These are phyloP conservation scores for Nephrotoma guestfalica DNA, from an alignment of 2,888 invertebrate genomes.

Conservation along the genomic window DNA sequence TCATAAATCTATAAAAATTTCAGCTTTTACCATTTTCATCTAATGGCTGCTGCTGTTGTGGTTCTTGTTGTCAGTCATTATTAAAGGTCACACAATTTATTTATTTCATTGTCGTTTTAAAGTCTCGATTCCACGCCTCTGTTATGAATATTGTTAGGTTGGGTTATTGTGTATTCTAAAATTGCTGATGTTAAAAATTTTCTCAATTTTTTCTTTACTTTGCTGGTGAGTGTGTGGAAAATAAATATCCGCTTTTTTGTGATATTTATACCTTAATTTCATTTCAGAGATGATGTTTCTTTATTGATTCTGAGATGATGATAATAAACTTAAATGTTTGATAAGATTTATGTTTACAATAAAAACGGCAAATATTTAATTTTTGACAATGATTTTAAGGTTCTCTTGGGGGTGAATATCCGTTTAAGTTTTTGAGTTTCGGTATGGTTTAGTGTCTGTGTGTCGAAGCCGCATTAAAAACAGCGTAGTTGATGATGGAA, in stretches of 20 bases:
- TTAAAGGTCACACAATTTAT: neutral
- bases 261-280: neutral
- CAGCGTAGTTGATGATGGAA: too few species aligned
- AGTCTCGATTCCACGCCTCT: neutral
- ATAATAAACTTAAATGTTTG: neutral
- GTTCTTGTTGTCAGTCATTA: neutral
- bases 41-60: neutral
- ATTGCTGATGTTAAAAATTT: neutral
- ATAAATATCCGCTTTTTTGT: neutral
- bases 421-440: too few species aligned
- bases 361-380: neutral
- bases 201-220: neutral
- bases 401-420: too few species aligned
- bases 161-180: neutral
- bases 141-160: neutral
- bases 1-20: neutral
- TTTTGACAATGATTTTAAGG: neutral
- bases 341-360: neutral
- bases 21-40: neutral
- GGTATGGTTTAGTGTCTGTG: too few species aligned
- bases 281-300: neutral
- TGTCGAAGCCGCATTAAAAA: too few species aligned
- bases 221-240: neutral
- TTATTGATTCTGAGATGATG: neutral
- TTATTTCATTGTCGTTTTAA: neutral